Conservation (phyloP, 2,113 vertebrate species). For the Oceanites oceanicus region DNA sequence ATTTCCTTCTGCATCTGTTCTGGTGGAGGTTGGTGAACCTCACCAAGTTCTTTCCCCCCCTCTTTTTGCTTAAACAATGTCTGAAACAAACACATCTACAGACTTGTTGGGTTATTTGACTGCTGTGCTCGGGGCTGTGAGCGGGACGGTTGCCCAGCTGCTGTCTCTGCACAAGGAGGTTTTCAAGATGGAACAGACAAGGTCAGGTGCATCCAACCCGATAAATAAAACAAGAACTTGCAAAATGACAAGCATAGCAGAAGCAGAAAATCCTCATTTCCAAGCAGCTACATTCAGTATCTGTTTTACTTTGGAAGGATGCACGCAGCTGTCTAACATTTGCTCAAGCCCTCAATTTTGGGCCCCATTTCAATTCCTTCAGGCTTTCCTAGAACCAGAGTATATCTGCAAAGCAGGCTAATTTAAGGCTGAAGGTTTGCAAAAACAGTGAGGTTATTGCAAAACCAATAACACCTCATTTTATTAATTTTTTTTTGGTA, state of each 20-base stretch:
- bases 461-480: not conserved
- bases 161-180: constrained; percentile 31
- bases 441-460: not conserved
- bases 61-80: not conserved
- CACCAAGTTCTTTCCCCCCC: not conserved
- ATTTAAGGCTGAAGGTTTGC: not conserved
- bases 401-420: not conserved
- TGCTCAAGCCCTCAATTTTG: constrained; percentile 19
- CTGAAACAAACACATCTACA: not conserved
- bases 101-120: not conserved
- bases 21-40: not conserved
- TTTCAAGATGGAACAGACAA: constrained; percentile 70
- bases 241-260: constrained; percentile 72
- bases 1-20: not conserved
- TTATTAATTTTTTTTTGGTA: not conserved
- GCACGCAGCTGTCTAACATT: constrained; percentile 67
- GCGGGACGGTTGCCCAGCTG: constrained; percentile 18
- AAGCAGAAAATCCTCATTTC: constrained; percentile 77
- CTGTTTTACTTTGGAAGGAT: constrained; percentile 67
- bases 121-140: not conserved
- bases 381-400: not conserved
- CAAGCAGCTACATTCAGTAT: constrained; percentile 77
- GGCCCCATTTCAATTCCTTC: not conserved
- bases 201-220: constrained; percentile 72
- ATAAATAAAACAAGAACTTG: constrained; percentile 65